Evolutionary conservation across 1,140 invertebrate species (phyloP), one percentile per base, ranked within the genome.

Genomic region (Drosophila ambigua): DNA sequence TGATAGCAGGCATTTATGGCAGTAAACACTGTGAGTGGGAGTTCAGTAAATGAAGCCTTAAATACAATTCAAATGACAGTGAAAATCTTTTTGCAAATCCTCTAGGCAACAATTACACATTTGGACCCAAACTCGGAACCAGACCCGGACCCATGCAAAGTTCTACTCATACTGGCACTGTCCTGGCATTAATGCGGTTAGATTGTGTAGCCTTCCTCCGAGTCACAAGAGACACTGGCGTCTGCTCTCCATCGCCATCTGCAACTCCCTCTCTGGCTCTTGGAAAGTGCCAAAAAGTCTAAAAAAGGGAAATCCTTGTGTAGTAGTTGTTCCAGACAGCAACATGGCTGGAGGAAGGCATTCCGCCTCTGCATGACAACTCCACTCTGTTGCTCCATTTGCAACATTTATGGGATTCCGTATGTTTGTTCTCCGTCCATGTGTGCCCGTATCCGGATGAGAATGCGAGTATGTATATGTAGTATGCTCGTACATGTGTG

Each of bases 361-460:
- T 35, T 45, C 55, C 46, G 43, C 53, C 57, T 57, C 65, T 52
- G 72, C 76, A 69, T 79, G 77, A 83, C 75, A 85, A 85, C 72
- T 87, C 60, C 54, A 71, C 64, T 77, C 58, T 81, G 64, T 87
- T 85, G 82, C 81, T 85, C 82, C 64, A 87, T 84, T 84, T 81
- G 77, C 73, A 81, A 87, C 81, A 88, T 87, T 88, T 82, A 85
- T 85, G 67, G 72, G 57, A 57, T 62, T 46, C 9, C 67, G 52
- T 45, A 58, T 69, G 64, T 41, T 39, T 53, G 35, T 31, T 44
- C 35, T 16, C 15, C 7, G 8, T 39, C n/a, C 35, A 13, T 39
- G 35, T 39, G 11, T 39, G 9, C 35, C 11, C 35, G 35, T 39
- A 39, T 39, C 35, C 31, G 31, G 31, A 35, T 35, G 31, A 35